These are phyloP conservation scores for Grus americana DNA, from an alignment of 2,113 vertebrate genomes.

Conservation along the genomic window DNA sequence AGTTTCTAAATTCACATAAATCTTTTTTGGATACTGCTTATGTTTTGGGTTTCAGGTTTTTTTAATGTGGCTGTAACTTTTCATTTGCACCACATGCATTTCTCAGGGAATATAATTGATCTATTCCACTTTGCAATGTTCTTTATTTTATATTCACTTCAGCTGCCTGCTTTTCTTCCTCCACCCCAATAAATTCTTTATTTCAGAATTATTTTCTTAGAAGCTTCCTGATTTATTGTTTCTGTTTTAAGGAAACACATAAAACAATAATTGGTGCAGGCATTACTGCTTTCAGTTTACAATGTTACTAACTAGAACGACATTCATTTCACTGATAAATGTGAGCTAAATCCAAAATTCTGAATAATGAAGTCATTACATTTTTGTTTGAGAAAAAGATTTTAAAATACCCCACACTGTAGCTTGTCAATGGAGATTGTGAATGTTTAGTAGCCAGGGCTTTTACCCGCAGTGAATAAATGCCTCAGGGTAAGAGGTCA, in stretches of 20 bases:
- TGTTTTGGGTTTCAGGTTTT: not conserved
- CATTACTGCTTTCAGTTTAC: not conserved
- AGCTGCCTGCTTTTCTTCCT: not conserved
- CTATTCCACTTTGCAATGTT: not conserved
- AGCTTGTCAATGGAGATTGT: not conserved
- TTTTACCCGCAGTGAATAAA: slow-evolving; percentile 41
- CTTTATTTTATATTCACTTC: slow-evolving; percentile 4
- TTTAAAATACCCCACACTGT: not conserved
- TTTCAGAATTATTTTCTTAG: not conserved
- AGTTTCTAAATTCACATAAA: not conserved
- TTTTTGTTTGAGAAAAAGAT: not conserved
- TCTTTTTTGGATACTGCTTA: not conserved
- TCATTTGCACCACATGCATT: not conserved
- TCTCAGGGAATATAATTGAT: not conserved
- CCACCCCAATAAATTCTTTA: not conserved
- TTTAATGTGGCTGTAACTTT: slow-evolving; percentile 7
- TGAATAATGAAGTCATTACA: not conserved
- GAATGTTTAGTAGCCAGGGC: slow-evolving; percentile 19
- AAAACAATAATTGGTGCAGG: not conserved
- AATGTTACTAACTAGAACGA: not conserved
- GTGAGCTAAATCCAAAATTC: not conserved
- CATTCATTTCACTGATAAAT: not conserved
- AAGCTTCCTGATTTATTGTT: not conserved
- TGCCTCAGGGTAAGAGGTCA: slow-evolving; percentile 52
- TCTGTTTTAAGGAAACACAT: not conserved